These are phyloP conservation scores for Xiphophorus hellerii DNA, from an alignment of 2,113 vertebrate genomes.

Conservation along the genomic window DNA sequence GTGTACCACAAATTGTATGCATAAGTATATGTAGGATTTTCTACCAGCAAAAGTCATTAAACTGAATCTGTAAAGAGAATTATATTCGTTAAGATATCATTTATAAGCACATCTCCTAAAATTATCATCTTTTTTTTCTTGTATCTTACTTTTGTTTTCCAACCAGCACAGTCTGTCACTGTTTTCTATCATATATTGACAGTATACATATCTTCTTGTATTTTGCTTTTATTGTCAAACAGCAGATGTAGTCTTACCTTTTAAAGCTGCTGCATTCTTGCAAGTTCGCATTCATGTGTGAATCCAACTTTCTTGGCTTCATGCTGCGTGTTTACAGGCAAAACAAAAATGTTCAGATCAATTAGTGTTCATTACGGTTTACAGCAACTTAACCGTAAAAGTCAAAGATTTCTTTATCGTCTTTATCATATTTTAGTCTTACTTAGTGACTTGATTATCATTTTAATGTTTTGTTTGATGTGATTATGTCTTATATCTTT, in stretches of 20 bases:
- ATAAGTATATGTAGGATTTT: not conserved
- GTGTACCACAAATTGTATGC: not conserved
- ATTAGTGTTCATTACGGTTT: not conserved
- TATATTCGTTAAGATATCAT: constrained; percentile 24
- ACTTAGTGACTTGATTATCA: too few relatives aligned
- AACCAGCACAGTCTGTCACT: not conserved
- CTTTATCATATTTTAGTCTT: too few relatives aligned
- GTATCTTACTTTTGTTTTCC: not conserved
- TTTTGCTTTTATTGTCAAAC: not conserved
- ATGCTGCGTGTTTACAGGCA: not conserved
- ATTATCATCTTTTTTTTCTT: not conserved
- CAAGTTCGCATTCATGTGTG: not conserved
- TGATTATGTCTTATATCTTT: too few relatives aligned
- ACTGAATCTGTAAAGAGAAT: constrained; percentile 7
- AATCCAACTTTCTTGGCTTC: not conserved
- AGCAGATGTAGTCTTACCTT: not conserved
- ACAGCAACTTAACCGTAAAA: not conserved
- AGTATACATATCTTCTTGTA: not conserved
- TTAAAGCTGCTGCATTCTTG: not conserved
- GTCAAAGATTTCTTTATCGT: too few relatives aligned
- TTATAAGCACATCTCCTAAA: not conserved
- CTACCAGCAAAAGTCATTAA: constrained; percentile 13
- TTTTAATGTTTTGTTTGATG: too few relatives aligned
- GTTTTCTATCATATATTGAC: too few relatives aligned
- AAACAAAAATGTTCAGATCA: not conserved